Evolutionary conservation across 2,888 invertebrate genomes (phyloP), one percentile per base, ranked within the genome.

Genomic region (Drosophila falleni): DNA sequence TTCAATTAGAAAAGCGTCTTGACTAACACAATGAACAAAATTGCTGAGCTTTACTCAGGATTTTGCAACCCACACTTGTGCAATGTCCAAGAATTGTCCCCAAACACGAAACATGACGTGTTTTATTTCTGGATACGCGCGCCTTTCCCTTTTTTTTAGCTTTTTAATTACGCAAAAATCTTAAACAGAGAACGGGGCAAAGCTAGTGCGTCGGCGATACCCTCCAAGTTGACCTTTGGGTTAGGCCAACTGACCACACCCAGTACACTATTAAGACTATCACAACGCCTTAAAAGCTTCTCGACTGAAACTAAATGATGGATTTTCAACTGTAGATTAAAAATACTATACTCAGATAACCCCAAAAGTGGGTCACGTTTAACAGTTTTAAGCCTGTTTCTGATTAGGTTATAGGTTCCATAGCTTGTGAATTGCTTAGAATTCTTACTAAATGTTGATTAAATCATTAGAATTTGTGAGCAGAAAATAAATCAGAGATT

Each of bases 151-250:
- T 15, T 44, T 35, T 58, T 33, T 37, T 13, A 29, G 58, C 16
- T 68, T 87, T 85, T 85, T 89, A 85, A 85, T 85, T 85, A 87
- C 89, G 53, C 53, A 58, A 76, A 84, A 81, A 79, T 85, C 87
- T 74, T 59, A 11, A 59, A 15, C 55, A 39, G 47, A 49, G 61
- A 23, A 35, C 50, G 29, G 8, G 49, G 37, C 33, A 55, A 41
- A 41, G 50, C 58, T 16, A 84, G 71, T 63, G 67, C 64, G 70
- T 46, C 39, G 29, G 54, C 49, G 55, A 53, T 65, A 71, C 54
- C 81, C 84, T 37, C 39, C 44, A 39, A 29, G 33, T 60, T 81
- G 65, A 74, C 63, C 74, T 65, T 68, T 51, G 60, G 59, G 61
- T 46, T 62, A 15, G 76, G 78, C 58, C 66, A 42, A 35, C 53